Evolutionary conservation across 2,888 invertebrate species (phyloP).

Genomic region (Psylliodes chrysocephalus): DNA sequence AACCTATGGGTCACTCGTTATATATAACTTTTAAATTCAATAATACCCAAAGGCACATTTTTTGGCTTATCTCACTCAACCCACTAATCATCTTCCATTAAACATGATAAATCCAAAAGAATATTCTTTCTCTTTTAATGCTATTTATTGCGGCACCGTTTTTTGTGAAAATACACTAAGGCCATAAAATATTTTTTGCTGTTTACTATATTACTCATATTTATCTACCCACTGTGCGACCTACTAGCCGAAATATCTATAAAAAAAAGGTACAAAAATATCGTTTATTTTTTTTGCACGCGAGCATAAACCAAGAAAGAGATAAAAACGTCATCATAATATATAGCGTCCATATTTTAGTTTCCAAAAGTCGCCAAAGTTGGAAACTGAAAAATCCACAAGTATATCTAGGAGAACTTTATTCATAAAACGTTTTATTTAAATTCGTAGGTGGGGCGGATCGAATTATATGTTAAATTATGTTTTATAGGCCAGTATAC

Average conservation of each 20-base stretch:
- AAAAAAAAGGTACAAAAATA: conserved; percentile 5
- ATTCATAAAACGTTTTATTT: conserved; percentile 44
- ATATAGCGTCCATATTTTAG: conserved; percentile 26
- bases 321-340: conserved; percentile 36
- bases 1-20: no score
- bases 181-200: background rate
- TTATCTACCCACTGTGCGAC: background rate
- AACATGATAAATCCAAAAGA: background rate
- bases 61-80: no score
- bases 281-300: conserved; percentile 14
- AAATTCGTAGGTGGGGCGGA: conserved; percentile 37
- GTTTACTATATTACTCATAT: background rate
- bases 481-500: conserved; percentile 14
- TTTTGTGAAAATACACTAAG: background rate
- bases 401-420: conserved; percentile 31
- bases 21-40: no score
- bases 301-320: conserved; percentile 25
- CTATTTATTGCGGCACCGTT: background rate
- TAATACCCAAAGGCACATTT: no score
- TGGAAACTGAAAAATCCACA: conserved; percentile 28
- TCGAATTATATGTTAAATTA: conserved; percentile 43
- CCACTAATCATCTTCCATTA: no score
- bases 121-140: background rate
- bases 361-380: conserved; percentile 24
- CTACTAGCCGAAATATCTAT: background rate